A percentile compares a stretch with the other conserved stretches of the same genome.
Conservation (phyloP, 2,113 vertebrate species). For the Nannobrachium achirus region DNA sequence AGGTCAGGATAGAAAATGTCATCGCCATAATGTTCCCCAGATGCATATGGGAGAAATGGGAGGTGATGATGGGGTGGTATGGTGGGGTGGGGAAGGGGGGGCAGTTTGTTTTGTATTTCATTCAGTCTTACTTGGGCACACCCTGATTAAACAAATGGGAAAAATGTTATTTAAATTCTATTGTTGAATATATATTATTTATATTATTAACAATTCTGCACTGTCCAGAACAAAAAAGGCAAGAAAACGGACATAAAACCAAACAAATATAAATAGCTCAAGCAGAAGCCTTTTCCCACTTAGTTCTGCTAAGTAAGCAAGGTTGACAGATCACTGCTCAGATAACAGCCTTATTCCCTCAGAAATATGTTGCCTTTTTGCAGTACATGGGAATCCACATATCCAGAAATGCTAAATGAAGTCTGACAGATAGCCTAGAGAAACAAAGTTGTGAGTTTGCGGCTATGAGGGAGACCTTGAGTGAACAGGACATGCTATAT, state of each 20-base stretch:
- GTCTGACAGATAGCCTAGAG: slow-evolving; percentile 99
- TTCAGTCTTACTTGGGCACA: slow-evolving; percentile 6
- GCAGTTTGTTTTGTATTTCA: slow-evolving; percentile 57
- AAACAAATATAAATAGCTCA: slow-evolving; percentile 67
- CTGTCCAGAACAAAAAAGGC: slow-evolving; percentile 26
- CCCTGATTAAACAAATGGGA: slow-evolving; percentile 4
- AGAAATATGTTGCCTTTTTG: slow-evolving; percentile 89
- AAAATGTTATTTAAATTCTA: neutral
- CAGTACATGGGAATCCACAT: slow-evolving; percentile 90
- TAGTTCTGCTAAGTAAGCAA: slow-evolving; percentile 85
- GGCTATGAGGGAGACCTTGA: slow-evolving; percentile 93
- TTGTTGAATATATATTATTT: neutral
- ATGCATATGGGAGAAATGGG: slow-evolving; percentile 63
- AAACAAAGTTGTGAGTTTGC: slow-evolving; percentile 95
- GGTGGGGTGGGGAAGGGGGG: slow-evolving; percentile 27
- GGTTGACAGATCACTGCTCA: slow-evolving; percentile 94
- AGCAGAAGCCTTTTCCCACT: slow-evolving; percentile 69
- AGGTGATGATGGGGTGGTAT: slow-evolving; percentile 21
- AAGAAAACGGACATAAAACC: slow-evolving; percentile 59
- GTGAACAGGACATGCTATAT: slow-evolving; percentile 96
- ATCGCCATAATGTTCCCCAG: slow-evolving; percentile 76
- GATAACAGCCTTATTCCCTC: slow-evolving; percentile 84
- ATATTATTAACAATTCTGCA: slow-evolving; percentile 3
- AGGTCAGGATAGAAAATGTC: slow-evolving; percentile 81
- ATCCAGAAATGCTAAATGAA: slow-evolving; percentile 92